A percentile compares a stretch with the other conserved stretches of the same genome.
Evolutionary conservation across 2,888 invertebrate species (phyloP).

Genomic region (Trichogramma evanescens): DNA sequence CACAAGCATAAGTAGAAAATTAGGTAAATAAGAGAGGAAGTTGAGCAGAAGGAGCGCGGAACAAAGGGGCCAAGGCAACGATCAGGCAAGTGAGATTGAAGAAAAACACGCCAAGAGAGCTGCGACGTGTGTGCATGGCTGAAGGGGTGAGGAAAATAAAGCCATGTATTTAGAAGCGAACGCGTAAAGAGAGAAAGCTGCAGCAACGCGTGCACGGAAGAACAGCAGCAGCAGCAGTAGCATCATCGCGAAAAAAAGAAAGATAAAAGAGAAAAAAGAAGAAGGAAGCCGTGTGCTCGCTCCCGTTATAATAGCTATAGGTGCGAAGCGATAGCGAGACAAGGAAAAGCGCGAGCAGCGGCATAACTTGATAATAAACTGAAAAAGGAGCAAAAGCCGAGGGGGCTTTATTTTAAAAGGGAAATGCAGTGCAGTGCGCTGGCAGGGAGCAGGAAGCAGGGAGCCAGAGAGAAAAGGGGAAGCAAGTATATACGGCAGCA

Average conservation of each 20-base stretch:
- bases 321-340: conserved; percentile 15
- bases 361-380: conserved; percentile 47
- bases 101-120: neutral
- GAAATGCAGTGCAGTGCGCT: conserved; percentile 40
- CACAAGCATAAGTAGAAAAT: no score
- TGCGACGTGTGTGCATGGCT: conserved; percentile 8
- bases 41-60: conserved; percentile 5
- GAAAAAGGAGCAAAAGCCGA: conserved; percentile 42
- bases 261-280: conserved; percentile 1
- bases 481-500: conserved; percentile 28
- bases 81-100: neutral
- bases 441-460: conserved; percentile 1
- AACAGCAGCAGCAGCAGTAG: neutral
- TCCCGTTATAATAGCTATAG: conserved; percentile 1
- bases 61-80: neutral
- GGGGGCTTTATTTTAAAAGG: conserved; percentile 46
- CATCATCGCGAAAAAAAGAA: neutral
- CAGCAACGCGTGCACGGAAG: no score
- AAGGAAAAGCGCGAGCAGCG: conserved; percentile 22
- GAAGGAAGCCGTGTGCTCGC: neutral
- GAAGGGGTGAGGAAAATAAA: neutral
- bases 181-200: no score
- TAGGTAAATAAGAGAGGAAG: neutral
- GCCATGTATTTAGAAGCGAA: neutral
- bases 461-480: conserved; percentile 29